These are phyloP conservation scores for Platerodrilus igneus DNA, from an alignment of 2,888 invertebrate genomes.

Conservation along the genomic window DNA sequence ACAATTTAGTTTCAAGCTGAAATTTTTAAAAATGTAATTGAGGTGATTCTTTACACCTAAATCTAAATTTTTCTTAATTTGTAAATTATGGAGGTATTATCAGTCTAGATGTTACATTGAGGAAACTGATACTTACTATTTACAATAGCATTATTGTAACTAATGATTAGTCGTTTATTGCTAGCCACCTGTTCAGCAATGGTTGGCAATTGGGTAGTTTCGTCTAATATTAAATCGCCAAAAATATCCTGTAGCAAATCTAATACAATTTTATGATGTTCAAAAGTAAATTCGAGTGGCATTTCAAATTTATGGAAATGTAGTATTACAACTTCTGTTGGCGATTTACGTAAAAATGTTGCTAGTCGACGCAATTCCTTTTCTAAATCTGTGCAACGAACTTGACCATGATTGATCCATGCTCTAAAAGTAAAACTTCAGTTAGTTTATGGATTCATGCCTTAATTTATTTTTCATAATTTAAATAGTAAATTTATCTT, in stretches of 20 bases:
- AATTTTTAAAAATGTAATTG: too few species aligned
- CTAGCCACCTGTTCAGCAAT: conserved; percentile 51
- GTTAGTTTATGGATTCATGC: too few species aligned
- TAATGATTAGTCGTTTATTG: conserved; percentile 51
- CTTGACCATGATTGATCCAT: conserved; percentile 56
- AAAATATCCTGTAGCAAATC: conserved; percentile 49
- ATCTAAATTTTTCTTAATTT: too few species aligned
- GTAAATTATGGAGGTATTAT: too few species aligned
- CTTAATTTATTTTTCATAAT: too few species aligned
- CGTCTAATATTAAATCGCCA: conserved; percentile 48
- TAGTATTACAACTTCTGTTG: conserved; percentile 12
- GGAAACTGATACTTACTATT: conserved; percentile 37
- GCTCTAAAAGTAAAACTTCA: too few species aligned
- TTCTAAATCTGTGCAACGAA: conserved; percentile 23
- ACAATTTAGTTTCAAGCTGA: too few species aligned
- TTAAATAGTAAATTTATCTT: too few species aligned
- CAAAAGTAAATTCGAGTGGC: conserved; percentile 12
- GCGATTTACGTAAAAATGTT: conserved; percentile 6
- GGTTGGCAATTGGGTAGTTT: conserved; percentile 48
- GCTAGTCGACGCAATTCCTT: conserved; percentile 3
- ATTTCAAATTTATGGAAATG: conserved; percentile 16
- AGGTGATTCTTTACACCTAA: too few species aligned
- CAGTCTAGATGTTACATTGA: conserved; percentile 1
- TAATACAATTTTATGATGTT: conserved; percentile 46
- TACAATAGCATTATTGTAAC: conserved; percentile 50